Evolutionary conservation across 2,888 invertebrate species (phyloP), one percentile per base, ranked within the genome.

Genomic region (Hemistola chrysoprasaria): DNA sequence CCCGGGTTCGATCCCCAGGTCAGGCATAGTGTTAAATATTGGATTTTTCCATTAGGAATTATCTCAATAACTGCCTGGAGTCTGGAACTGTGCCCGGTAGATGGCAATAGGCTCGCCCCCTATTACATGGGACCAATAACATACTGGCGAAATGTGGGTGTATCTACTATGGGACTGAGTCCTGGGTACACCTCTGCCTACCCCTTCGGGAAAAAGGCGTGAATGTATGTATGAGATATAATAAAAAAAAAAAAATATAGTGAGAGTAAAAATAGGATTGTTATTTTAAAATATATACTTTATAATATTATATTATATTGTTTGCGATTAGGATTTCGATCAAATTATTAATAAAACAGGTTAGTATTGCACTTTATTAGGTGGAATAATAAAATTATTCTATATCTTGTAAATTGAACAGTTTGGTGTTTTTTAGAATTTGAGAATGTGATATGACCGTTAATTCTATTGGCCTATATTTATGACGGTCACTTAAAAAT

Each of bases 301-400:
- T n/a, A n/a, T n/a, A n/a, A n/a, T n/a, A n/a, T 58, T 59, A 61
- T 58, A 62, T 62, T 56, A n/a, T 60, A 65, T 61, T 56, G 47
- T 37, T 41, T 41, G 35, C 38, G 47, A 63, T 60, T 40, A 42
- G 53, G 55, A 57, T 56, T 62, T 66, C 59, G 53, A 57, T 59
- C 48, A 58, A 57, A 60, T 54, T 60, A 27, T 46, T n/a, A 30
- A 33, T 43, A 68, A n/a, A n/a, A n/a, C n/a, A n/a, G n/a, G 62
- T 62, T 58, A 57, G 59, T 16, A 62, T 61, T 62, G 66, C 72
- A 74, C 69, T 64, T 70, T 67, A 65, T 65, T 59, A 50, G 63
- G 65, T 62, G 58, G 65, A 60, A 74, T 71, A 71, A 70, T 71
- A 25, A 70, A 66, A 72, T 67, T 71, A 71, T 71, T 69, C 68